Percentiles rank a stretch among this genome's conserved stretches.
These are phyloP conservation scores for Eurytoma adleriae DNA, from an alignment of 2,888 invertebrate genomes.

Conservation along the genomic window DNA sequence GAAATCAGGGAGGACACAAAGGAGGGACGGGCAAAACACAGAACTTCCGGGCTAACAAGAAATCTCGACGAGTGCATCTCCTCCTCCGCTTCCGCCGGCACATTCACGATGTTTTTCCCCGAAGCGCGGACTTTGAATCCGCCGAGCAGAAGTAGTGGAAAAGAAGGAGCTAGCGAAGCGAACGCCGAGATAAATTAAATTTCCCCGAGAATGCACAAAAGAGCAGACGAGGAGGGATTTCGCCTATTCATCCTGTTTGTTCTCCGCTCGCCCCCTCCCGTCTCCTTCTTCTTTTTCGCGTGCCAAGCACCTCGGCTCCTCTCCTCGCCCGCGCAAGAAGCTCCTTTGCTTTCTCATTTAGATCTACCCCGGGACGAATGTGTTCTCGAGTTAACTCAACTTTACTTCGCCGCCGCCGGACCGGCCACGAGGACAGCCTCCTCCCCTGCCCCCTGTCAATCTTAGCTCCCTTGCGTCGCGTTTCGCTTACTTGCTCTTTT, in stretches of 20 bases:
- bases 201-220: constrained; percentile 42
- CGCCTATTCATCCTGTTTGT: constrained; percentile 36
- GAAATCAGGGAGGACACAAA: constrained; percentile 27
- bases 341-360: constrained; percentile 46
- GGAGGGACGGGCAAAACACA: not conserved
- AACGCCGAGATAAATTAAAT: constrained; percentile 47
- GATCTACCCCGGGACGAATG: constrained; percentile 22
- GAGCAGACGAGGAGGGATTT: constrained; percentile 45
- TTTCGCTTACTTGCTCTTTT: not conserved
- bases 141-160: not conserved
- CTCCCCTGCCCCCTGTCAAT: not conserved
- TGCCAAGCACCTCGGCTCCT: not conserved
- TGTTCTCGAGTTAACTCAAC: constrained; percentile 42
- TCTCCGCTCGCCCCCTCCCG: not conserved
- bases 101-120: constrained; percentile 22
- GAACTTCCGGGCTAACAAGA: constrained; percentile 16
- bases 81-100: not conserved
- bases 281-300: constrained; percentile 30
- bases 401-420: constrained; percentile 17
- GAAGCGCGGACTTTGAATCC: constrained; percentile 16
- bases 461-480: not conserved
- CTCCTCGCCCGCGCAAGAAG: not conserved
- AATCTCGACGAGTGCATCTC: constrained; percentile 12
- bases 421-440: constrained; percentile 39
- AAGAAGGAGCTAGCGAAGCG: not conserved